Evolutionary conservation across 2,113 vertebrate species (phyloP).

Genomic region (Boleophthalmus pectinirostris): DNA sequence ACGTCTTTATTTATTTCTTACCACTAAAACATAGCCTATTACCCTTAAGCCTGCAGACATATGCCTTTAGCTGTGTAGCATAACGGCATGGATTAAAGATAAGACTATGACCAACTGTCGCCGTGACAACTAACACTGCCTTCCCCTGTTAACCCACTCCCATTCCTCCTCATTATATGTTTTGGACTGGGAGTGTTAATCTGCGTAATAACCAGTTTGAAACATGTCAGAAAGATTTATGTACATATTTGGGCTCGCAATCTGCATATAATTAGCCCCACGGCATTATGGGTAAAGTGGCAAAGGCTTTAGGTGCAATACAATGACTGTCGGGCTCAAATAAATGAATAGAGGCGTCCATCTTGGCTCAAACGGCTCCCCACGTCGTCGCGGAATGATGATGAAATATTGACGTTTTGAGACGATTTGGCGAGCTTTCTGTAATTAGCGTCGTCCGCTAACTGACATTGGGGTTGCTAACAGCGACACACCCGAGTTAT

Average conservation of each 20-base stretch:
- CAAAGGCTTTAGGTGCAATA: conserved; percentile 40
- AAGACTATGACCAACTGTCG: conserved; percentile 7
- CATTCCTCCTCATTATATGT: conserved; percentile 16
- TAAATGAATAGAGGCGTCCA: conserved; percentile 30
- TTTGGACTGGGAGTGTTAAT: conserved; percentile 46
- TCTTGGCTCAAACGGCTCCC: conserved; percentile 16
- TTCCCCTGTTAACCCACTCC: not conserved
- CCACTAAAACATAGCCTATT: not conserved
- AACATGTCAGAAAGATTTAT: conserved; percentile 50
- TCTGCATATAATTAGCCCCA: conserved; percentile 60
- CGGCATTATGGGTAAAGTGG: conserved; percentile 55
- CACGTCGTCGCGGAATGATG: not conserved
- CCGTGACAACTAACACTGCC: not conserved
- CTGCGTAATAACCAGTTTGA: conserved; percentile 27
- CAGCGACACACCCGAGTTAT: not conserved
- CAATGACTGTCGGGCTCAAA: conserved; percentile 13
- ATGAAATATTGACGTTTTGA: conserved; percentile 18
- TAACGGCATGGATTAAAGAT: conserved; percentile 14
- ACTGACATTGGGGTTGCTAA: not conserved
- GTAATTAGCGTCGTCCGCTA: not conserved
- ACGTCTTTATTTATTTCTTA: not conserved
- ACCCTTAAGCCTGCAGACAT: not conserved
- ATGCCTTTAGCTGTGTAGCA: not conserved
- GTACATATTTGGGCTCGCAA: conserved; percentile 52
- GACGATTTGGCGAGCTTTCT: not conserved